A percentile compares a stretch with the other conserved stretches of the same genome.
phyloP scores from a whole-genome alignment of 1,140 invertebrate genomes.

The Drosophila bipectinata region DNA sequence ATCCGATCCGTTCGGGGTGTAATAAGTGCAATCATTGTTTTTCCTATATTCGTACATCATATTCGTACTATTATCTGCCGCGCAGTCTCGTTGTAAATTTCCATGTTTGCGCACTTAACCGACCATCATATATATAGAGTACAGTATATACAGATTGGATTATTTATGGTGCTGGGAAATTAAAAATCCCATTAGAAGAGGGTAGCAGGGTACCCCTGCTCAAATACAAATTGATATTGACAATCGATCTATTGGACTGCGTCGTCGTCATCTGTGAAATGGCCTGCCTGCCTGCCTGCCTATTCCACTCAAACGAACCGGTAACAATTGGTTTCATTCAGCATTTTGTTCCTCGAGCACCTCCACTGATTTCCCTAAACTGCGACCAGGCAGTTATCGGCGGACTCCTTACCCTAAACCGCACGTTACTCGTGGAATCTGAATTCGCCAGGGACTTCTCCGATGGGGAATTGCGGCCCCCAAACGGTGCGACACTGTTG shows the following conservation, averaged over 20 bases:
- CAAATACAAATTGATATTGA: conserved; percentile 73
- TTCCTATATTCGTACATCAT: conserved; percentile 53
- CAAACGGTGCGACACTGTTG: conserved; percentile 38
- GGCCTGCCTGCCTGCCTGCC: not conserved
- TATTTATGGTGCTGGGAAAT: conserved; percentile 43
- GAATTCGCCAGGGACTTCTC: conserved; percentile 82
- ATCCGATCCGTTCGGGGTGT: conserved; percentile 25
- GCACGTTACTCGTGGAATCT: conserved; percentile 80
- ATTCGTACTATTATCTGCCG: conserved; percentile 36
- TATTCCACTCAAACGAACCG: not conserved
- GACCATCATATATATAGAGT: conserved; percentile 13
- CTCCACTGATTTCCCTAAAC: too few relatives aligned
- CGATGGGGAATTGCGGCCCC: conserved; percentile 75
- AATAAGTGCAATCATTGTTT: conserved; percentile 65
- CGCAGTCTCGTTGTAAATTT: conserved; percentile 70
- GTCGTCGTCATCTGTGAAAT: conserved; percentile 38
- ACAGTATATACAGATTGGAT: not conserved
- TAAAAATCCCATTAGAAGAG: conserved; percentile 36
- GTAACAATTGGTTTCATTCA: not conserved
- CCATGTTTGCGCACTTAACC: conserved; percentile 59
- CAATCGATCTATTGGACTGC: conserved; percentile 37
- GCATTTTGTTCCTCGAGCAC: not conserved
- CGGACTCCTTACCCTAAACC: conserved; percentile 73
- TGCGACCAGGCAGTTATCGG: not conserved
- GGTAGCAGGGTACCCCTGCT: conserved; percentile 10